Evolutionary conservation across 1,140 invertebrate genomes (phyloP).

Genomic region (Orchestia grillus): DNA sequence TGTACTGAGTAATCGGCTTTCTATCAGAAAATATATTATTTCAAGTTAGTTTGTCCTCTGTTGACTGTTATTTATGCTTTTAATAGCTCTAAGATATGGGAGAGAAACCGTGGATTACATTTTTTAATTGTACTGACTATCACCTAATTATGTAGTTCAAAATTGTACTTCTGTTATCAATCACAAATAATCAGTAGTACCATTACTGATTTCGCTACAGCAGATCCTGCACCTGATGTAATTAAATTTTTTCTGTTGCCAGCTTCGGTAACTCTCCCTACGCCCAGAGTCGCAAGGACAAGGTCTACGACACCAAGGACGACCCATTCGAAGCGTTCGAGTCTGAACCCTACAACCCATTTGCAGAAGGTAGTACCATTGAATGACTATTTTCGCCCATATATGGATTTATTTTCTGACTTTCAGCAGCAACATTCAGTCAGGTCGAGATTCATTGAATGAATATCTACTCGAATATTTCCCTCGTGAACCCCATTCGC

Average conservation of each 20-base stretch:
- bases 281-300: conserved; percentile 21
- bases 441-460: not conserved
- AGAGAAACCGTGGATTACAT: too few relatives aligned
- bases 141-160: too few relatives aligned
- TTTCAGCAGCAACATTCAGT: not conserved
- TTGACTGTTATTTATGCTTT: too few relatives aligned
- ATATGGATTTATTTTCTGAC: not conserved
- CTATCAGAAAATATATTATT: too few relatives aligned
- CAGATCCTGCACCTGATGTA: not conserved
- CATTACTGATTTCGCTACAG: too few relatives aligned
- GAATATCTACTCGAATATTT: not conserved
- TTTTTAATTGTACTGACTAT: too few relatives aligned
- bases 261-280: conserved; percentile 31
- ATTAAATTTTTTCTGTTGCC: not conserved
- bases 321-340: conserved; percentile 15
- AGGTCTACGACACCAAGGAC: conserved; percentile 3
- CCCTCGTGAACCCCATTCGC: too few relatives aligned
- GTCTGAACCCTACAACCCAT: conserved; percentile 13
- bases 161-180: too few relatives aligned
- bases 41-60: too few relatives aligned
- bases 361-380: conserved; percentile 12
- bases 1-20: too few relatives aligned
- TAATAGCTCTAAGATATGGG: too few relatives aligned
- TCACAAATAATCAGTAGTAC: too few relatives aligned
- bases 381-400: not conserved